Percentiles rank a stretch among this genome's conserved stretches.
phyloP scores from a whole-genome alignment of 2,888 invertebrate species.

The Nomada goodeniana region DNA sequence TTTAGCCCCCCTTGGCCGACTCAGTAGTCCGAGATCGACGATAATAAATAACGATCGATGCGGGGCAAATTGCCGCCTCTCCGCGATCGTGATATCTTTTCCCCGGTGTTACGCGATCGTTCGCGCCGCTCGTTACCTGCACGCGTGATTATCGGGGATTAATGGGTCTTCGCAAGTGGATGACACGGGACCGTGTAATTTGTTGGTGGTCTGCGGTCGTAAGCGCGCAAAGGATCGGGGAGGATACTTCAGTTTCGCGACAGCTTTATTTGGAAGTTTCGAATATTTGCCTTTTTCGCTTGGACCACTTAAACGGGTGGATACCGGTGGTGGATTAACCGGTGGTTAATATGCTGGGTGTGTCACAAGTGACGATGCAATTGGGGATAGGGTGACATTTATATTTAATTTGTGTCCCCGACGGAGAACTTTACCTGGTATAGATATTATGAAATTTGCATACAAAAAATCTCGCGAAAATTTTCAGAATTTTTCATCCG shows the following conservation, averaged over 20 bases:
- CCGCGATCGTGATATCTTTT: constrained; percentile 17
- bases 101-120: constrained; percentile 38
- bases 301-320: no score
- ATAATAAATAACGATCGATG: constrained; percentile 77
- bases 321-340: no score
- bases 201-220: constrained; percentile 5
- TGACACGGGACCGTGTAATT: constrained; percentile 35
- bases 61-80: constrained; percentile 66
- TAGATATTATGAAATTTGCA: no score
- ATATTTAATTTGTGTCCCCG: no score
- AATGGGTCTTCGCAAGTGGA: constrained; percentile 55
- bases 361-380: no score
- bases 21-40: constrained; percentile 18
- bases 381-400: no score
- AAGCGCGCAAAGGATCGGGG: background rate
- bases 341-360: no score
- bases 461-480: no score
- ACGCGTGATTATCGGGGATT: constrained; percentile 52
- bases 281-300: no score
- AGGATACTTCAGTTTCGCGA: background rate
- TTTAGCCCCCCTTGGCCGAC: constrained; percentile 50
- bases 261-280: no score
- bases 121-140: constrained; percentile 56
- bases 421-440: no score
- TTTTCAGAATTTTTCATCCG: no score